Conservation (phyloP, 2,113 vertebrate genomes). For the Catharus minimus region DNA sequence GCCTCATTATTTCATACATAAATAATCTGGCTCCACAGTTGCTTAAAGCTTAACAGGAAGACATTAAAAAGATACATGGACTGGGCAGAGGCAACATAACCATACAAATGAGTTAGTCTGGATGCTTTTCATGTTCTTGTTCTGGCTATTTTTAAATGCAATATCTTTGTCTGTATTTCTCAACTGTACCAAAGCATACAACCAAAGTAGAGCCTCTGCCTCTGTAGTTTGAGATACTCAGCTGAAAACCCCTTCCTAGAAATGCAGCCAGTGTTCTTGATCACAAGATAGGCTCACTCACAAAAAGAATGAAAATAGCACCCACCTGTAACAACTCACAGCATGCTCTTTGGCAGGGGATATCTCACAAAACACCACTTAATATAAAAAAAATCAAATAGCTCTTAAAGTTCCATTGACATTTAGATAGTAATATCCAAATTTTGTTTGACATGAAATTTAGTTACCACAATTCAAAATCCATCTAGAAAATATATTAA, state of each 20-base stretch:
- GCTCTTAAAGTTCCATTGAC: neutral
- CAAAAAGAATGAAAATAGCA: neutral
- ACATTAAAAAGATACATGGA: neutral
- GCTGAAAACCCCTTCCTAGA: neutral
- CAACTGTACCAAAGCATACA: neutral
- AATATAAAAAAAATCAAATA: neutral
- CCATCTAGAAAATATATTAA: neutral
- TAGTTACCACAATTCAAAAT: neutral
- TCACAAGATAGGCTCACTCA: neutral
- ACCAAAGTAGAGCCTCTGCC: neutral
- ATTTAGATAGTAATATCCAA: neutral
- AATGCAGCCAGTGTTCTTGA: neutral
- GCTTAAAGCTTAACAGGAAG: neutral
- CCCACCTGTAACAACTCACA: neutral
- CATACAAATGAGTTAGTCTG: neutral
- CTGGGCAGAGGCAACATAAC: neutral
- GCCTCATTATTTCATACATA: neutral
- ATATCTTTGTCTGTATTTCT: neutral
- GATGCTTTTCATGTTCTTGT: neutral
- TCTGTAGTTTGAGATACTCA: neutral
- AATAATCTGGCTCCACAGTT: neutral
- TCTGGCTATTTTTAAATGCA: neutral
- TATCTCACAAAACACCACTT: neutral
- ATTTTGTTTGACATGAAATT: neutral
- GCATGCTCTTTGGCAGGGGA: fast-evolving